These are phyloP conservation scores for Chamaetylas fuelleborni DNA, from an alignment of 2,113 vertebrate genomes.

Conservation along the genomic window DNA sequence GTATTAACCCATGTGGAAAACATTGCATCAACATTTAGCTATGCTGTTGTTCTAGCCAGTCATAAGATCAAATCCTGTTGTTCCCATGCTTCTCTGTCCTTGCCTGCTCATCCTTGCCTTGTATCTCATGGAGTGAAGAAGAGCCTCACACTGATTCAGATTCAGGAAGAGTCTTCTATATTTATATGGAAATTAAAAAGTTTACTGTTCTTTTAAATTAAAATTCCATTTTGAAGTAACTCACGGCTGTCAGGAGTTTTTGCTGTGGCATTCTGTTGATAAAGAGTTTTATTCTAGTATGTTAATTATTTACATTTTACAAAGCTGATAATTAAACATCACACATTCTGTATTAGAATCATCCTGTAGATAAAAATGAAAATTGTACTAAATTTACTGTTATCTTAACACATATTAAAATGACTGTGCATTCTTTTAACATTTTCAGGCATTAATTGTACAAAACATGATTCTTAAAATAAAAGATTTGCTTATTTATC, in stretches of 20 bases:
- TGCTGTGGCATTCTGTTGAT: neutral
- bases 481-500: neutral
- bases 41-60: neutral
- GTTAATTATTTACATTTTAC: neutral
- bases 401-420: neutral
- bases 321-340: neutral
- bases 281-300: neutral
- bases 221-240: neutral
- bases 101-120: neutral
- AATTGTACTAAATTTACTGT: neutral
- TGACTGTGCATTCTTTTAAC: neutral
- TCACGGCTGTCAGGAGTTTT: neutral
- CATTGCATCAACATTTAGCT: neutral
- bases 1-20: neutral
- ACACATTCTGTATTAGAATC: neutral
- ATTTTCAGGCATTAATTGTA: neutral
- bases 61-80: neutral
- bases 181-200: neutral
- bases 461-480: neutral
- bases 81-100: neutral
- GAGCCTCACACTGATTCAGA: neutral
- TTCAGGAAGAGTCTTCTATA: neutral
- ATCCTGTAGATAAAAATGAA: neutral
- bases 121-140: neutral
- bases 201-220: neutral